Evolutionary conservation across 2,113 vertebrate species (phyloP), one percentile per base, ranked within the genome.

Genomic region (Eulacestoma nigropectus): DNA sequence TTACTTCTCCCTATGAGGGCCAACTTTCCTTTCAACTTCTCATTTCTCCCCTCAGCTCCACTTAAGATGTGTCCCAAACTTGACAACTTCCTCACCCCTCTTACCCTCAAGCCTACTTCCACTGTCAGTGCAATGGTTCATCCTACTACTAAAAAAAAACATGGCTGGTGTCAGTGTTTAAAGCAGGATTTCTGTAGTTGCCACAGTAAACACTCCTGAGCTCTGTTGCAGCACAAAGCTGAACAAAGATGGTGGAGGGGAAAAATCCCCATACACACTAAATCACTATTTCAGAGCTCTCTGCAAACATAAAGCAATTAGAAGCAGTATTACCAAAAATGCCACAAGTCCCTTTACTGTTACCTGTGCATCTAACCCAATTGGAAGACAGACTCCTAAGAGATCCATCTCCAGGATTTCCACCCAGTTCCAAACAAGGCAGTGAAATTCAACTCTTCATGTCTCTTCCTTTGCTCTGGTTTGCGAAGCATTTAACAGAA

Each of bases 381-480:
- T 74, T 93, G 93, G 93, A 96, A 95, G 89, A 94, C 92, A 96
- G 93, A 90, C 94, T 97, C 95, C 96, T 96, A 96, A 96, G 96
- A 97, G 93, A 95, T 96, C 96, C 95, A 96, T 96, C 96, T 93
- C 95, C 90, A 96, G 95, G 96, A 94, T 96, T 96, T 97, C 88
- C 95, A 97, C 94, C 92, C 95, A 93, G 95, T 96, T 96, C 91
- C 91, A 91, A 96, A 97, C 92, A 97, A 94, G 95, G 88, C 97
- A 97, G 95, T 97, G 93, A 96, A 97, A 97, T 97, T 97, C 95
- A 97, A 92, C 93, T 96, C 93, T 97, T 96, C 96, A 82, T 30
- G 91, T 97, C 94, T 96, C 95, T 96, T 97, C 94, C 92, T 97
- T 95, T 96, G 91, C 95, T 95, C 83, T 84, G 94, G 93, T 93